phyloP scores from a whole-genome alignment of 2,797 vertebrate genomes.

The Phoeniculus purpureus region DNA sequence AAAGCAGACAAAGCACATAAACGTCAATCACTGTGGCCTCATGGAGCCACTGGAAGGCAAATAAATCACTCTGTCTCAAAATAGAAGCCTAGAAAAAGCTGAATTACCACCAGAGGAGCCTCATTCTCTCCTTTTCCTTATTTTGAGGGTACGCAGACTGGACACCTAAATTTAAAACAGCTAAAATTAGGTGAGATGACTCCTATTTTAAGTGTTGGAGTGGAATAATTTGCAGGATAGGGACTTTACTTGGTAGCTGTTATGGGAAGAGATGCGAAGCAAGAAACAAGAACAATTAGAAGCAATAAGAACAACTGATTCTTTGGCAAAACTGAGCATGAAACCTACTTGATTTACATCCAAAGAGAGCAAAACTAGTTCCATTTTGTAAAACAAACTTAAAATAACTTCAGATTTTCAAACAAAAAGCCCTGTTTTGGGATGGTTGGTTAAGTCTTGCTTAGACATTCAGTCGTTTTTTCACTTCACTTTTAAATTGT shows the following conservation, averaged over 20 bases:
- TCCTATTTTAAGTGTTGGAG: neutral
- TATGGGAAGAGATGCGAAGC: neutral
- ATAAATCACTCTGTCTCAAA: conserved; percentile 34
- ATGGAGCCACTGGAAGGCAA: conserved; percentile 31
- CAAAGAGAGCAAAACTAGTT: neutral
- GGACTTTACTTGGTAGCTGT: neutral
- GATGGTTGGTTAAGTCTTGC: neutral
- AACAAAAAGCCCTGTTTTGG: neutral
- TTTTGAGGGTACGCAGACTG: neutral
- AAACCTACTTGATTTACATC: neutral
- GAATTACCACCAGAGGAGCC: conserved; percentile 27
- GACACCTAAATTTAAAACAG: conserved; percentile 18
- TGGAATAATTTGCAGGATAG: neutral
- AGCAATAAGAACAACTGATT: neutral
- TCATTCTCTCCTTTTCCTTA: neutral
- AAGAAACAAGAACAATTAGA: neutral
- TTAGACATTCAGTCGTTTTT: neutral
- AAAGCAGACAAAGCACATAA: conserved; percentile 55
- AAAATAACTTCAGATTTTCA: neutral
- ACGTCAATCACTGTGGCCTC: conserved; percentile 24
- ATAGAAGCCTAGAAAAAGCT: conserved; percentile 44
- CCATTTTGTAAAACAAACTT: neutral
- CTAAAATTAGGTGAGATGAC: conserved; percentile 22
- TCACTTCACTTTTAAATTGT: neutral
- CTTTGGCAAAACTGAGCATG: neutral